Evolutionary conservation across 2,888 invertebrate species (phyloP), one percentile per base, ranked within the genome.

Genomic region (Odontocolon sp.): DNA sequence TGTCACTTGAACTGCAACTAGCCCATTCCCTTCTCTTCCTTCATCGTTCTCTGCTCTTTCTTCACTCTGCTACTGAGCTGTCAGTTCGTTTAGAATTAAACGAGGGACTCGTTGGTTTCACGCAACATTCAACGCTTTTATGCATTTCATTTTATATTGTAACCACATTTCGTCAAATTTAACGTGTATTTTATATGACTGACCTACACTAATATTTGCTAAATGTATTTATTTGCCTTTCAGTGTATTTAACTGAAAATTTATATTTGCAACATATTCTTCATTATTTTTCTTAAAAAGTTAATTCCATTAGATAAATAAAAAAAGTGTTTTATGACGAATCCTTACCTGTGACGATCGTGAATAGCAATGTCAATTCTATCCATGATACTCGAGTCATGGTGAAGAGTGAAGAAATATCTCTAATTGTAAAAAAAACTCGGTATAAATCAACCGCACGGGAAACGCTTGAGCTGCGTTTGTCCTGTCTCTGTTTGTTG

Each of bases 351-450:
- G 84, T 76, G 57, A 87, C 79, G 66, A 71, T 68, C 72, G 83
- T 67, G 71, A 86, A 79, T 52, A 81, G 78, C 72, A 88, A 57
- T 42, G 79, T 69, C 50, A 84, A 80, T 66, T 75, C 80, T 82
- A 87, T 84, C 88, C 87, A 87, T 81, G 83, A 84, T 84, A 84
- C 80, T 78, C 81, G 82, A 80, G 80, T 69, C 87, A 87, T 87
- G 80, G 77, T 70, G 78, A 74, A 57, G 2, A 8, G 11, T 0
- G 1, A n/a, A 2, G 8, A 36, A 36, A 36, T 5, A 9, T 8
- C 36, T 36, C 36, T 8, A 2, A 2, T 8, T 5, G 8, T 2
- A 36, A 36, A 8, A 36, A 36, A 36, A 36, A 2, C 36, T 8
- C 36, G 36, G 8, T 36, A 4, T n/a, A 2, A 26, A 1, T 26